These are phyloP conservation scores for Pararge aegeria DNA, from an alignment of 1,140 invertebrate genomes.

Conservation along the genomic window DNA sequence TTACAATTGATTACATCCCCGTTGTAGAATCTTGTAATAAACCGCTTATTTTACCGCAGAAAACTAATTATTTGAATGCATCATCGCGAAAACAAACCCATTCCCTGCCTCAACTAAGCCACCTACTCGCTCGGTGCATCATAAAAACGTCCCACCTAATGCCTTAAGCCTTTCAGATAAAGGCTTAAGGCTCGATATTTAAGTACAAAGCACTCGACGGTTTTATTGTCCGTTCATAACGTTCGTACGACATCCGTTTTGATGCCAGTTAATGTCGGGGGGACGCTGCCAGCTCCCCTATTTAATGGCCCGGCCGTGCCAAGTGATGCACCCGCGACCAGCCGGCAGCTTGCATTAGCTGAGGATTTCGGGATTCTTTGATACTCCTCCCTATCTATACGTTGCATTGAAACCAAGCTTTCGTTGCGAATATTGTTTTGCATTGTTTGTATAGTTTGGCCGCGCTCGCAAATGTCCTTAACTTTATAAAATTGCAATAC, in stretches of 20 bases:
- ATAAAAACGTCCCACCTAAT: conserved; percentile 19
- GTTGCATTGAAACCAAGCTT: background rate
- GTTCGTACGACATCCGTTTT: conserved; percentile 68
- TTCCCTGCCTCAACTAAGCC: background rate
- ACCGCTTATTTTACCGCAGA: too few species aligned
- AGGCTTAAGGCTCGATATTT: conserved; percentile 40
- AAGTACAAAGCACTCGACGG: conserved; percentile 54
- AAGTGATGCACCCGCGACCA: conserved; percentile 52
- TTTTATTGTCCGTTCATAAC: conserved; percentile 72
- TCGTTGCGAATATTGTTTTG: background rate
- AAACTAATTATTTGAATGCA: too few species aligned
- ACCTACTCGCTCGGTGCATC: conserved; percentile 8
- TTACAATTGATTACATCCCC: too few species aligned
- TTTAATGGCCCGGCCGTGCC: conserved; percentile 64
- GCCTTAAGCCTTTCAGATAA: conserved; percentile 18
- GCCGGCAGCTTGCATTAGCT: conserved; percentile 52
- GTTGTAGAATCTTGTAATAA: too few species aligned
- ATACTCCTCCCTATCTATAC: conserved; percentile 20
- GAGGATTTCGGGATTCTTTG: conserved; percentile 40
- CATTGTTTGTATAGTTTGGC: background rate
- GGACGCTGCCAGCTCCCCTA: conserved; percentile 57
- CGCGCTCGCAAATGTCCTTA: background rate
- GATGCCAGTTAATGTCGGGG: conserved; percentile 62
- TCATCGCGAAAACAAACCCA: too few species aligned
- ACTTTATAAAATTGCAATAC: background rate